Conservation (phyloP, 1,140 invertebrate species). For the Zaprionus kolodkinae region DNA sequence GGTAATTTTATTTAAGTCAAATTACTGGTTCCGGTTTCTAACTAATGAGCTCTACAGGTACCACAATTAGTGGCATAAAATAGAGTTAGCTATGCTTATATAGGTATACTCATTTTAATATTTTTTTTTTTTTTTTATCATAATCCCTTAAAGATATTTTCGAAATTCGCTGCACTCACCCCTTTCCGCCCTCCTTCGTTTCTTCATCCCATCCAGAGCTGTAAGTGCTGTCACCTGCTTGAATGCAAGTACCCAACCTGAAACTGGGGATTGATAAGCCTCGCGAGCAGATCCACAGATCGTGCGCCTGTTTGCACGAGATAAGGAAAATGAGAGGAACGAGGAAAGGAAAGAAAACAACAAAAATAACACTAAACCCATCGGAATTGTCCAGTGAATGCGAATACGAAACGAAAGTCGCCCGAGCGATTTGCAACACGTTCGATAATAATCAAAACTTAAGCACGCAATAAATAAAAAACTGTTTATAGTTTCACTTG, state of each 20-base stretch:
- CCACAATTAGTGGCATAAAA: too few species aligned
- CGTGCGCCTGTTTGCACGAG: not conserved
- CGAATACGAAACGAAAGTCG: constrained; percentile 43
- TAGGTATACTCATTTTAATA: too few species aligned
- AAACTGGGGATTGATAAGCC: not conserved
- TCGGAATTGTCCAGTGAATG: constrained; percentile 19
- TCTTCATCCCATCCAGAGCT: not conserved
- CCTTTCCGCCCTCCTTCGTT: not conserved
- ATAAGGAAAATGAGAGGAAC: constrained; percentile 8
- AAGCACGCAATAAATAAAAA: constrained; percentile 50
- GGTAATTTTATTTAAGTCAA: too few species aligned
- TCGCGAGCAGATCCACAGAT: not conserved
- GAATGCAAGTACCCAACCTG: not conserved
- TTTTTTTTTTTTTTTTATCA: too few species aligned
- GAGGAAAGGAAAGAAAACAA: constrained; percentile 5
- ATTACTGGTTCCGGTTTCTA: too few species aligned
- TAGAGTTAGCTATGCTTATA: too few species aligned
- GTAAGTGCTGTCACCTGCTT: not conserved
- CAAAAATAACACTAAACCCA: constrained; percentile 3
- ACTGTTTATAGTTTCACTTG: constrained; percentile 39
- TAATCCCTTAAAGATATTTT: not conserved
- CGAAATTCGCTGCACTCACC: not conserved
- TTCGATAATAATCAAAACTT: constrained; percentile 47
- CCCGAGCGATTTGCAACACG: constrained; percentile 47
- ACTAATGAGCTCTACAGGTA: too few species aligned